These are phyloP conservation scores for Machimus rusticus DNA, from an alignment of 2,888 invertebrate species.

Conservation along the genomic window DNA sequence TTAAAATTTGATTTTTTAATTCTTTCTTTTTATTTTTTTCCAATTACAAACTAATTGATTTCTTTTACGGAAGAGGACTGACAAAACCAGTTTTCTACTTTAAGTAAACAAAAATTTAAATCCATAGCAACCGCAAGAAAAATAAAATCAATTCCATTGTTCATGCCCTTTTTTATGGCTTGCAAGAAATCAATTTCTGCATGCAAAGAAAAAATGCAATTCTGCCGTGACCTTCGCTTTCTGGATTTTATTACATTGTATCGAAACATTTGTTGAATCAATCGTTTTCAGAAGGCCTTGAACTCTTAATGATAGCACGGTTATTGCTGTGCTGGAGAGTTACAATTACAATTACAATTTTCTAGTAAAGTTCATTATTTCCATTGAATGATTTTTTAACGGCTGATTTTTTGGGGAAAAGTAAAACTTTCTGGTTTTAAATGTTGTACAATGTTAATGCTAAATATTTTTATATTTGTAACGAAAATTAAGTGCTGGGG, in stretches of 20 bases:
- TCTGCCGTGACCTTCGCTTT: not conserved
- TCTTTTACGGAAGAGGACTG: not conserved
- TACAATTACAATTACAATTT: too few relatives aligned
- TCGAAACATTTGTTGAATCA: not conserved
- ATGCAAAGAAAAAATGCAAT: not conserved
- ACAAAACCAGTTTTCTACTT: not conserved
- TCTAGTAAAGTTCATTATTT: too few relatives aligned
- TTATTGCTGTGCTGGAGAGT: too few relatives aligned
- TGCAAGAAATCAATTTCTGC: not conserved
- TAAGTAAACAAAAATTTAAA: not conserved
- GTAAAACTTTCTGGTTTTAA: too few relatives aligned
- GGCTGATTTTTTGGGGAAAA: too few relatives aligned
- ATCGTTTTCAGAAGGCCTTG: not conserved
- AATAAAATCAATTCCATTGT: not conserved
- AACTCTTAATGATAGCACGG: not conserved
- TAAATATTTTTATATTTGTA: too few relatives aligned
- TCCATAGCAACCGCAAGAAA: not conserved
- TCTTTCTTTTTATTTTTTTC: not conserved
- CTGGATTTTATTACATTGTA: not conserved
- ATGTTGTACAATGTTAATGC: too few relatives aligned
- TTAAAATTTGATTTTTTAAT: not conserved
- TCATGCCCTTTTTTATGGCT: not conserved
- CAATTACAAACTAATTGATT: not conserved
- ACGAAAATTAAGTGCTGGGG: too few relatives aligned
- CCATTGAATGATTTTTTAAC: too few relatives aligned